Conservation (phyloP, 2,113 vertebrate species). For the Ageneiosus marmoratus region DNA sequence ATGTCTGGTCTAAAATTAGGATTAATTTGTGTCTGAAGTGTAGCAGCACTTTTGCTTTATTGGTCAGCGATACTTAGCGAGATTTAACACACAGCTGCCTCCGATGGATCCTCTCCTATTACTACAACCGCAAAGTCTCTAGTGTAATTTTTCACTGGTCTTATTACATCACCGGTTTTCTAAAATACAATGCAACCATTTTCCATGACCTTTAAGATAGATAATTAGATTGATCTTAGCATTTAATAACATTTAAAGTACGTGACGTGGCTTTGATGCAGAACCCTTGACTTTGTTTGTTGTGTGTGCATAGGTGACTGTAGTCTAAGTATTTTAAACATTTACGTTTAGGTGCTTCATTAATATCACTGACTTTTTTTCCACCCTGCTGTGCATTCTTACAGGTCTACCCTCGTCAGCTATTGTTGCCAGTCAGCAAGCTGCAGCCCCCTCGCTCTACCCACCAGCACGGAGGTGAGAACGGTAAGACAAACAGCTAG, state of each 20-base stretch:
- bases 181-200: not conserved
- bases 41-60: not conserved
- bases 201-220: not conserved
- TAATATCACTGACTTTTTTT: not conserved
- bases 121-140: not conserved
- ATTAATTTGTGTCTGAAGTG: not conserved
- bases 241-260: not conserved
- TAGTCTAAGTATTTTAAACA: not conserved
- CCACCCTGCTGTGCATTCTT: constrained; percentile 12
- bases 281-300: too few relatives aligned
- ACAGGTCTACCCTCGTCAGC: constrained; percentile 94
- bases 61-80: not conserved
- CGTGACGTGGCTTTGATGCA: not conserved
- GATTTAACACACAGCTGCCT: not conserved
- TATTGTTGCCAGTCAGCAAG: constrained; percentile 91
- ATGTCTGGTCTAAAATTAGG: not conserved
- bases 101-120: not conserved
- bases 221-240: not conserved
- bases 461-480: constrained; percentile 94
- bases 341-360: not conserved
- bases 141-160: not conserved
- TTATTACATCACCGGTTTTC: not conserved
- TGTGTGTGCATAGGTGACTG: not conserved
- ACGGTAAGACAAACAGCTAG: constrained; percentile 75
- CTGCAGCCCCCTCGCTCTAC: constrained; percentile 85